Conservation (phyloP, 2,888 invertebrate species). For the Tipula unca region DNA sequence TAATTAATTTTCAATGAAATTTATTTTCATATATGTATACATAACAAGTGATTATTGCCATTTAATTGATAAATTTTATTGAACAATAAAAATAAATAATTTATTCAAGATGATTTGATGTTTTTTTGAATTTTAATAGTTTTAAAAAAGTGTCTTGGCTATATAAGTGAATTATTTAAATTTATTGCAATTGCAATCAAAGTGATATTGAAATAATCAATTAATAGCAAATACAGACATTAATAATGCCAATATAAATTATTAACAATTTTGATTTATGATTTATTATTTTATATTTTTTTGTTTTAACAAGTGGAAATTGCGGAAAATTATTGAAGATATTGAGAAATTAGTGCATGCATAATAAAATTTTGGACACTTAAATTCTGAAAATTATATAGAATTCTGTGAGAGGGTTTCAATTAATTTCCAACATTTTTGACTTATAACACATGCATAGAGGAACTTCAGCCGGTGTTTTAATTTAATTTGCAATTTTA, state of each 20-base stretch:
- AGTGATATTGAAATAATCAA: neutral
- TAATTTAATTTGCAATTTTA: too few relatives aligned
- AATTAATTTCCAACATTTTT: too few relatives aligned
- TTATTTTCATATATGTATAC: too few relatives aligned
- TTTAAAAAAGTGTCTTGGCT: neutral
- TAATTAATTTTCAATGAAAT: neutral
- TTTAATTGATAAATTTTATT: neutral
- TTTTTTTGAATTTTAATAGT: neutral
- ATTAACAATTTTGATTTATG: neutral
- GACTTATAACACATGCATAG: neutral
- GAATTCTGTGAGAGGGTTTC: too few relatives aligned
- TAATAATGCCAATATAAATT: neutral
- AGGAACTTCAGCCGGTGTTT: too few relatives aligned
- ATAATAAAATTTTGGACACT: neutral
- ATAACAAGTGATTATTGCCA: neutral
- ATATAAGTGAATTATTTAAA: neutral
- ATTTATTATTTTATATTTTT: neutral
- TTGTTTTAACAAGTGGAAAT: neutral
- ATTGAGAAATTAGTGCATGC: neutral
- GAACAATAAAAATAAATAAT: neutral
- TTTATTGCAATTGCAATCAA: neutral
- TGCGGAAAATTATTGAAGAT: neutral
- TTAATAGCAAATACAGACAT: neutral
- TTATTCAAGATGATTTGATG: conserved; percentile 8
- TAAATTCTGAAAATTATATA: too few relatives aligned